phyloP scores from a whole-genome alignment of 1,140 invertebrate species.

The Drosophila pseudoobscura region DNA sequence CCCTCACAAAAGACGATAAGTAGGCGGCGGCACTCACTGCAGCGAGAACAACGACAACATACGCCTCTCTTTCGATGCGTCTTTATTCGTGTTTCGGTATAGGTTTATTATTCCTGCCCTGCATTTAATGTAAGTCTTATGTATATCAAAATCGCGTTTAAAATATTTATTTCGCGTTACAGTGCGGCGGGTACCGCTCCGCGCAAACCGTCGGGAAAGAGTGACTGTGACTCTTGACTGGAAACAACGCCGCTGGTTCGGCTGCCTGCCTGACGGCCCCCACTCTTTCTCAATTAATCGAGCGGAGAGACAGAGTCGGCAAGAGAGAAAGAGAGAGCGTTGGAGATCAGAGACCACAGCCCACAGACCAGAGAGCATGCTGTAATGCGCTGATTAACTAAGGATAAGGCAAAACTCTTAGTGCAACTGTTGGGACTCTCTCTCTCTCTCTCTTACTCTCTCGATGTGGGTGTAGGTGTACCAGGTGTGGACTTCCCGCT shows the following conservation, averaged over 20 bases:
- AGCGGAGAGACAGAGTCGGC: neutral
- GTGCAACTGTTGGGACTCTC: too few relatives aligned
- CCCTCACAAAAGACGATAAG: slow-evolving; percentile 46
- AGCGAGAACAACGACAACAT: slow-evolving; percentile 29
- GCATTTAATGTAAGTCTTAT: slow-evolving; percentile 1
- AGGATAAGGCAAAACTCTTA: too few relatives aligned
- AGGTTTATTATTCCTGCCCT: slow-evolving; percentile 32
- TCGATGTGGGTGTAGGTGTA: too few relatives aligned
- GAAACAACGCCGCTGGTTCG: slow-evolving; percentile 1
- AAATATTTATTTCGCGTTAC: slow-evolving; percentile 19
- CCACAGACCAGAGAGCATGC: neutral
- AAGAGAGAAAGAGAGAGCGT: neutral
- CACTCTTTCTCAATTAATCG: neutral
- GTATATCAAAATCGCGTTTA: too few relatives aligned
- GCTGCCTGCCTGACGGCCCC: neutral
- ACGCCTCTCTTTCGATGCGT: slow-evolving; percentile 29
- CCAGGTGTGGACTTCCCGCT: too few relatives aligned
- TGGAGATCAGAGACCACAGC: neutral
- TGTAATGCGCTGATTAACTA: too few relatives aligned
- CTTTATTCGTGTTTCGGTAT: slow-evolving; percentile 23
- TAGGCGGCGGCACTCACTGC: slow-evolving; percentile 36
- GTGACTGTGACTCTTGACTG: slow-evolving; percentile 25
- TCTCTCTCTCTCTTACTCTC: too few relatives aligned
- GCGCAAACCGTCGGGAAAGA: slow-evolving; percentile 10
- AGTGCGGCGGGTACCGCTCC: slow-evolving; percentile 19